Evolutionary conservation across 23 tunicate genomes (phyloP), one percentile per base, ranked within the genome.

Genomic region (Botrylloides violaceus): DNA sequence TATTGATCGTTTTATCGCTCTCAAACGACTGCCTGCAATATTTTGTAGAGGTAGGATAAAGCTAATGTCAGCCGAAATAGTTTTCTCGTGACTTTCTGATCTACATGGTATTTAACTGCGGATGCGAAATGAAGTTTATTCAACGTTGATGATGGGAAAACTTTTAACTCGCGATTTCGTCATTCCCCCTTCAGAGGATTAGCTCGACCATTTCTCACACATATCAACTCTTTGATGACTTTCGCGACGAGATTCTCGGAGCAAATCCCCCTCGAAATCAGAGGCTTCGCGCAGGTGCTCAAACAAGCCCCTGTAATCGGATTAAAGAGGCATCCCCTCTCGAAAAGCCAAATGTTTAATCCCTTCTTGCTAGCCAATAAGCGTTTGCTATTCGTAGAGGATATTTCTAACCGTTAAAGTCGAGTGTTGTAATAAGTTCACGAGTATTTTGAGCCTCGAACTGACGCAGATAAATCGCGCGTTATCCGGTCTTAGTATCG

Each of bases 261-360:
- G 12, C 58, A 68, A 68, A 68, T 37, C 74, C 56, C 74, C 74
- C 56, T 68, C 22, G 56, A 68, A 68, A 68, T 25, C 36, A 43
- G 26, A 36, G 2, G 56, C 74, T 68, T 37, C 74, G 28, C 74
- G 74, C 74, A 68, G 74, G 74, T 68, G 74, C 74, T 68, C 74
- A 68, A 68, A 68, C 74, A 68, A 68, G 65, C 58, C 74, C 57
- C 74, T 43, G 27, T 68, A 68, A 68, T 68, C 74, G 49, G 74
- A 68, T 68, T 68, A 68, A 18, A 20, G 58, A 26, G 70, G 29
- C 29, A 33, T 63, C 70, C 35, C 32, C 70, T 63, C 36, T 63
- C 28, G 33, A 21, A 63, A 63, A 63, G 35, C 33, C 29, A 4
- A 31, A 63, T 33, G 70, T 63, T 63, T 63, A 21, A 26, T 59